Percentiles rank a stretch among this genome's conserved stretches.
These are phyloP conservation scores for Rhyacichthys aspro DNA, from an alignment of 2,797 vertebrate species.

Conservation along the genomic window DNA sequence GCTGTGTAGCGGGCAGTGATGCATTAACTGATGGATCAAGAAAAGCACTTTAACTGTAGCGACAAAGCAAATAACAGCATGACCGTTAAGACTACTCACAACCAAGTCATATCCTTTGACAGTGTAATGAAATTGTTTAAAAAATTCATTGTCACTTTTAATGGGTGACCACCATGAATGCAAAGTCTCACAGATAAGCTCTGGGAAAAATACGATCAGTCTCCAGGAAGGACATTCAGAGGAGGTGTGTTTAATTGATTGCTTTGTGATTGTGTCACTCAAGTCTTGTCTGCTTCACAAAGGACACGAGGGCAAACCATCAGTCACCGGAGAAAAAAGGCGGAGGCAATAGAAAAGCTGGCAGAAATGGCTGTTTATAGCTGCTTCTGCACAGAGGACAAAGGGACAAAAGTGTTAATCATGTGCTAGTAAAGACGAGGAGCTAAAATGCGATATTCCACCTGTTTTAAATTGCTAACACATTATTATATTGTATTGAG, in stretches of 20 bases:
- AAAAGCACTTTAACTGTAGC: slow-evolving; percentile 19
- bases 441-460: slow-evolving; percentile 28
- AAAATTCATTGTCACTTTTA: no score
- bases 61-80: slow-evolving; percentile 28
- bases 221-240: slow-evolving; percentile 44
- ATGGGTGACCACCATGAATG: not conserved
- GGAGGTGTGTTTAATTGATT: slow-evolving; percentile 57
- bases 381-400: slow-evolving; percentile 31
- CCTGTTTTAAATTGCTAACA: slow-evolving; percentile 28
- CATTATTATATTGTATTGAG: slow-evolving; percentile 29
- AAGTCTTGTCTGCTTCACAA: slow-evolving; percentile 36
- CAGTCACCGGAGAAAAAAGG: slow-evolving; percentile 23
- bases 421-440: slow-evolving; percentile 16
- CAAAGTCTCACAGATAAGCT: slow-evolving; percentile 18
- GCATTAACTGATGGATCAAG: slow-evolving; percentile 17
- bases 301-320: slow-evolving; percentile 48
- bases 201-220: slow-evolving; percentile 13
- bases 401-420: slow-evolving; percentile 21
- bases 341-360: slow-evolving; percentile 20
- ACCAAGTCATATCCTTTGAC: no score
- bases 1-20: slow-evolving; percentile 14
- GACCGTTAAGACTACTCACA: slow-evolving; percentile 7
- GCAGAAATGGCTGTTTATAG: slow-evolving; percentile 8
- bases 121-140: no score
- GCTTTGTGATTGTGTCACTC: slow-evolving; percentile 53